Evolutionary conservation across 2,888 invertebrate genomes (phyloP).

Genomic region (Herminia tarsipennalis): DNA sequence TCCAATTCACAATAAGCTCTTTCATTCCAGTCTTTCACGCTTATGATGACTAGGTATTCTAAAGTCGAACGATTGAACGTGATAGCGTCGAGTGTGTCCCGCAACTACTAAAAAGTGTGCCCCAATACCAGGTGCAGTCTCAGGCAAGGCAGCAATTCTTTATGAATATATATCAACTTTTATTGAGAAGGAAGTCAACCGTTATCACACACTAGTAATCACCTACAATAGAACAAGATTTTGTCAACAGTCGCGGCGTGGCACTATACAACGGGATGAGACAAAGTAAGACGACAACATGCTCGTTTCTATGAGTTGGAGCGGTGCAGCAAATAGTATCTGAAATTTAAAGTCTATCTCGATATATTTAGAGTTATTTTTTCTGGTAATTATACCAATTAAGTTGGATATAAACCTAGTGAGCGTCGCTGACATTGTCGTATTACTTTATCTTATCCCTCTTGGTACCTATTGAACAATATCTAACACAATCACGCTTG

Average conservation of each 20-base stretch:
- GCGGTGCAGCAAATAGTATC: no score
- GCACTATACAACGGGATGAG: constrained; percentile 4
- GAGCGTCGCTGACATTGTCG: no score
- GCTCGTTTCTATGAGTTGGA: no score
- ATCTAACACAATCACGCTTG: constrained; percentile 4
- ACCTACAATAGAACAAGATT: constrained; percentile 64
- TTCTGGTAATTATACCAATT: no score
- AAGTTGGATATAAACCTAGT: no score
- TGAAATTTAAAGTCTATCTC: no score
- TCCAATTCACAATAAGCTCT: constrained; percentile 4
- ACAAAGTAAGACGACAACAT: no score
- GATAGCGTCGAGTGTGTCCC: constrained; percentile 43
- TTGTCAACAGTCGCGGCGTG: constrained; percentile 39
- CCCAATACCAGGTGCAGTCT: constrained; percentile 54
- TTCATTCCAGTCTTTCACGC: neutral
- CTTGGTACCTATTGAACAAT: neutral
- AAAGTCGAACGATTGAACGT: constrained; percentile 17
- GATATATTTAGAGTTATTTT: no score
- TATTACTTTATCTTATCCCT: no score
- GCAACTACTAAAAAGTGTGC: constrained; percentile 33
- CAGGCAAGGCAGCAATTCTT: constrained; percentile 68
- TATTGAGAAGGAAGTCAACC: constrained; percentile 61
- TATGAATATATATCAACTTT: constrained; percentile 49
- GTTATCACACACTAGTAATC: constrained; percentile 55
- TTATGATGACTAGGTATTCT: no score